Conservation (phyloP, 2,797 vertebrate species). For the Pipistrellus pipistrellus region DNA sequence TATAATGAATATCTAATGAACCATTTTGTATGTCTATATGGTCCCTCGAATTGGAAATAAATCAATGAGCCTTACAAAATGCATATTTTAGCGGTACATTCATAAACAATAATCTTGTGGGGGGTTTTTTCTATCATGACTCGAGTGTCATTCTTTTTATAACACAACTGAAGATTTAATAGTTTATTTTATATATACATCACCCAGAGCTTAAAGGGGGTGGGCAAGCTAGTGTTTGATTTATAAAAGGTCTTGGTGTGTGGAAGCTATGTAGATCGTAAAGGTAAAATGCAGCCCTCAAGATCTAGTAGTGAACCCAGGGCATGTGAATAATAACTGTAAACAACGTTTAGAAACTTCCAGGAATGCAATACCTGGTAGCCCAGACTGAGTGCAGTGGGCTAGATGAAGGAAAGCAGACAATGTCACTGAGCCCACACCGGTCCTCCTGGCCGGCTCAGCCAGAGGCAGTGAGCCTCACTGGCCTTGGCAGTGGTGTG, state of each 20-base stretch:
- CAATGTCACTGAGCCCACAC: not conserved
- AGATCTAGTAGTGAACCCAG: not conserved
- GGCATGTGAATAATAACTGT: not conserved
- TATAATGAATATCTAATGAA: constrained; percentile 79
- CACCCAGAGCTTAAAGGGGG: constrained; percentile 31
- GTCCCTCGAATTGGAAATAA: constrained; percentile 74
- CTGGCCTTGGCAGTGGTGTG: not conserved
- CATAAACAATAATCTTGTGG: constrained; percentile 75
- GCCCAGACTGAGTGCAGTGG: not conserved
- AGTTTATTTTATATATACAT: constrained; percentile 28
- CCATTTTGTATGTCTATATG: constrained; percentile 70
- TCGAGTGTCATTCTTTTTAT: constrained; percentile 66
- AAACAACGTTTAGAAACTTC: not conserved
- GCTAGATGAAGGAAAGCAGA: not conserved
- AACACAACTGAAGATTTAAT: constrained; percentile 56
- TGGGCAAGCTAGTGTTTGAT: not conserved
- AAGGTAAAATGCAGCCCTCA: not conserved
- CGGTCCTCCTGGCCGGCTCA: not conserved
- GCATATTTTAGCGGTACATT: constrained; percentile 62
- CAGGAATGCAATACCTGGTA: not conserved
- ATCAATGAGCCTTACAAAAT: constrained; percentile 78
- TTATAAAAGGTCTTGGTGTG: not conserved
- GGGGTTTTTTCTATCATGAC: constrained; percentile 60
- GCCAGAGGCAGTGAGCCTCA: not conserved
- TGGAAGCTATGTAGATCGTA: not conserved